A percentile compares a stretch with the other conserved stretches of the same genome.
These are phyloP conservation scores for Eretmochelys imbricata DNA, from an alignment of 2,113 vertebrate genomes.

Conservation along the genomic window DNA sequence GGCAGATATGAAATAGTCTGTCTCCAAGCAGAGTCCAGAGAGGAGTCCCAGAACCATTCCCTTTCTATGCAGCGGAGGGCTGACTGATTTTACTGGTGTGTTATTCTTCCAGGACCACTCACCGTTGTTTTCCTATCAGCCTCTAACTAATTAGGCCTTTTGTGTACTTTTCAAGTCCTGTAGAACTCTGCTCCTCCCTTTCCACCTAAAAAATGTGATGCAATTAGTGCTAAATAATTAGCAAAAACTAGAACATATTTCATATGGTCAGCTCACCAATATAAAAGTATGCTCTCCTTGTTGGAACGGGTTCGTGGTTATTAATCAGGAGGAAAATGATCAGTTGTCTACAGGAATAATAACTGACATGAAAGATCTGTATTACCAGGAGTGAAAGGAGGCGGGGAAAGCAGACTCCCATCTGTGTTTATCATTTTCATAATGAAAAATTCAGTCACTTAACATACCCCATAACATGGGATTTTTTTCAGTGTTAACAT, in stretches of 20 bases:
- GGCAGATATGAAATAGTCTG: background rate
- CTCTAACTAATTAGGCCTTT: background rate
- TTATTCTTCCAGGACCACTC: background rate
- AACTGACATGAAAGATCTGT: background rate
- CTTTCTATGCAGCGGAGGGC: background rate
- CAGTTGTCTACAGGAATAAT: background rate
- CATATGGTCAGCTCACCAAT: background rate
- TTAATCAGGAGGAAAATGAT: background rate
- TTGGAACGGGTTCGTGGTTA: background rate
- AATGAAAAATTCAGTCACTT: background rate
- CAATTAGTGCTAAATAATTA: background rate
- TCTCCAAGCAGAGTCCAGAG: slow-evolving; percentile 13
- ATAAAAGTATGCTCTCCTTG: background rate
- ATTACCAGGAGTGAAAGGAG: background rate
- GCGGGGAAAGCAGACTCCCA: background rate
- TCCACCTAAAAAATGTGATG: background rate
- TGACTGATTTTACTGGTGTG: background rate
- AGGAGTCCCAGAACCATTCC: background rate
- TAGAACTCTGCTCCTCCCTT: background rate
- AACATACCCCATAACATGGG: background rate
- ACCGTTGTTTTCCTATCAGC: background rate
- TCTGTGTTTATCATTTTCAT: background rate
- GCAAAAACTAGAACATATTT: background rate
- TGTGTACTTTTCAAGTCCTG: background rate
- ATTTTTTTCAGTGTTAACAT: background rate